Conservation (phyloP, 2,888 invertebrate genomes). For the Coelogynopora nodosa region DNA sequence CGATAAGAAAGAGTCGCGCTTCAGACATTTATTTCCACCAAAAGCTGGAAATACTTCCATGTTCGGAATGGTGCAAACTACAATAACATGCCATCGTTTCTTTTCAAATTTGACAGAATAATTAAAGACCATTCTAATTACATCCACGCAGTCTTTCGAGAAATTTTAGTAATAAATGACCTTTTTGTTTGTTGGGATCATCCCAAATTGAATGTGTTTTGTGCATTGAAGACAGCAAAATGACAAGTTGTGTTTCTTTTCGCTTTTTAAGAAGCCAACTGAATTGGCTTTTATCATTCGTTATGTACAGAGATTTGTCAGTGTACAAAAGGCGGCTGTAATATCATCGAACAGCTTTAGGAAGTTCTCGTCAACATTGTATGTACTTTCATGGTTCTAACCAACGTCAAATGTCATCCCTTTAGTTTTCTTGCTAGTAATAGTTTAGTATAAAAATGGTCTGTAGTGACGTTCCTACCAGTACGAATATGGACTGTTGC, state of each 20-base stretch:
- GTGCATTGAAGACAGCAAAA: not conserved
- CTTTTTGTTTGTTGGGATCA: not conserved
- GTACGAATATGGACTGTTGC: not conserved
- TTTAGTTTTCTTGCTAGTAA: not conserved
- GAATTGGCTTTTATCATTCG: not conserved
- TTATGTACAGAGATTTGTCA: not conserved
- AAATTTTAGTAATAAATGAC: not conserved
- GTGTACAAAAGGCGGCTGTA: not conserved
- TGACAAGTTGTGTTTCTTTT: not conserved
- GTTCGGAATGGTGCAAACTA: too few species aligned
- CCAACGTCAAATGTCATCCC: not conserved
- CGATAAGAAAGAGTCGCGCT: not conserved
- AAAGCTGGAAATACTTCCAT: not conserved
- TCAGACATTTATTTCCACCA: not conserved
- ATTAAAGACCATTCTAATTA: not conserved
- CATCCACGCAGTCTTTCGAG: not conserved
- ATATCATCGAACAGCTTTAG: too few species aligned
- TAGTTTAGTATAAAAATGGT: not conserved
- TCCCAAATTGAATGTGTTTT: not conserved
- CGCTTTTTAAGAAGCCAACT: not conserved
- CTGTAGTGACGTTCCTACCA: not conserved
- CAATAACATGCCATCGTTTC: not conserved
- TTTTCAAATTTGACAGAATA: not conserved
- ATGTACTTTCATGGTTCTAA: not conserved
- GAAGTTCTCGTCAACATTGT: too few species aligned